Evolutionary conservation across 2,797 vertebrate species (phyloP).

Genomic region (Aythya fuligula): DNA sequence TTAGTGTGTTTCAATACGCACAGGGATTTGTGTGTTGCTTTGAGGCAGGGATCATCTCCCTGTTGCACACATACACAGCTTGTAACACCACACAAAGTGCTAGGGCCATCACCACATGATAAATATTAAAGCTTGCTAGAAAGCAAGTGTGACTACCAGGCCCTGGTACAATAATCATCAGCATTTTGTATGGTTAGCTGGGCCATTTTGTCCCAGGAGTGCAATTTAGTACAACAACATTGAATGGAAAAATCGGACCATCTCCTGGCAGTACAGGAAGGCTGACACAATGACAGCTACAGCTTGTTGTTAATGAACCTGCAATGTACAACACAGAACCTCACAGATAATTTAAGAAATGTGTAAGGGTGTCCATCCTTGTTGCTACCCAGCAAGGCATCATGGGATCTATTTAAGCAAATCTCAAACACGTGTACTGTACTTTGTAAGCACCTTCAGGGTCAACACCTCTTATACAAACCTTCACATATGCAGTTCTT

Average conservation of each 20-base stretch:
- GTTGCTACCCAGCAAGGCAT: background rate
- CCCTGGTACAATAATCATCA: background rate
- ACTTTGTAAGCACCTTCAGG: background rate
- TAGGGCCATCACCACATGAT: background rate
- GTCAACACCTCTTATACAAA: background rate
- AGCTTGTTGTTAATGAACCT: background rate
- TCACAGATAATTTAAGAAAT: background rate
- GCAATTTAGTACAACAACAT: background rate
- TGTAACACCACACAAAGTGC: background rate
- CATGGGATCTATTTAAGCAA: background rate
- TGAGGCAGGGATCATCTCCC: background rate
- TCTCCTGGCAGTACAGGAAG: background rate
- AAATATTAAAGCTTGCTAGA: background rate
- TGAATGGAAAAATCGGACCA: background rate
- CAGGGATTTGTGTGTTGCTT: background rate
- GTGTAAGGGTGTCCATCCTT: background rate
- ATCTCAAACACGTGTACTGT: background rate
- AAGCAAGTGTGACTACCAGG: background rate
- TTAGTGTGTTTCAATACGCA: background rate
- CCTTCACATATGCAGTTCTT: background rate
- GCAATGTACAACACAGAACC: background rate
- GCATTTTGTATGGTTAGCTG: background rate
- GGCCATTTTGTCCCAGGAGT: background rate
- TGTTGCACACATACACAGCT: fast-evolving
- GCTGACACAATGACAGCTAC: background rate